Evolutionary conservation across 2,113 vertebrate species (phyloP).

Genomic region (Athene cunicularia): DNA sequence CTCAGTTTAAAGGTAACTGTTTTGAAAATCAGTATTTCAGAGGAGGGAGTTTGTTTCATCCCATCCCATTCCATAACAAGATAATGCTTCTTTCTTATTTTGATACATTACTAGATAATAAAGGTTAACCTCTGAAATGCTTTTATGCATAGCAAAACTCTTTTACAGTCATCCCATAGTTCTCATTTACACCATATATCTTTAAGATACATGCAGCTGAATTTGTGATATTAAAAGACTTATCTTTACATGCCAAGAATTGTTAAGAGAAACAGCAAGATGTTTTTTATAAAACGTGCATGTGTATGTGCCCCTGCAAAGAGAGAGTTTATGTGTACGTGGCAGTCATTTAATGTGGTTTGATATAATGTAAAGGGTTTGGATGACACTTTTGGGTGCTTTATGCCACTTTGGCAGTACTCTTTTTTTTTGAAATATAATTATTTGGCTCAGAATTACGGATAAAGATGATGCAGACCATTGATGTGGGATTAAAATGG

Average conservation of each 20-base stretch:
- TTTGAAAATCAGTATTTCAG: constrained; percentile 12
- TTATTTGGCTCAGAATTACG: constrained; percentile 24
- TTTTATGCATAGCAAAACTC: neutral
- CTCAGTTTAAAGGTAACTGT: neutral
- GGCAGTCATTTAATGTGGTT: neutral
- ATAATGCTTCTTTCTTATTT: neutral
- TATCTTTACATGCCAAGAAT: neutral
- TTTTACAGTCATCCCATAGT: neutral
- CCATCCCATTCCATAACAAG: constrained; percentile 28
- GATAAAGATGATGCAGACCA: neutral
- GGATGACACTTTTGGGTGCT: neutral
- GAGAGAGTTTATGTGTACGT: neutral
- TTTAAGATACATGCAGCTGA: neutral
- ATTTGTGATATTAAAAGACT: neutral
- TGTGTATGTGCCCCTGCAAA: neutral
- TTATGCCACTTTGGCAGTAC: neutral
- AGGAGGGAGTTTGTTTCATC: constrained; percentile 37
- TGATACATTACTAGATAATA: constrained; percentile 14
- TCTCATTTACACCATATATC: neutral
- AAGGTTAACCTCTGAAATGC: neutral
- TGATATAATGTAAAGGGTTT: neutral
- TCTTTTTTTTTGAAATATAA: neutral
- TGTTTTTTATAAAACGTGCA: neutral
- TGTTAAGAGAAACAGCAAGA: neutral
- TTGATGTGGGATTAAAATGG: constrained; percentile 12